Conservation (phyloP, 2,888 invertebrate genomes). For the Eupithecia subumbrata region DNA sequence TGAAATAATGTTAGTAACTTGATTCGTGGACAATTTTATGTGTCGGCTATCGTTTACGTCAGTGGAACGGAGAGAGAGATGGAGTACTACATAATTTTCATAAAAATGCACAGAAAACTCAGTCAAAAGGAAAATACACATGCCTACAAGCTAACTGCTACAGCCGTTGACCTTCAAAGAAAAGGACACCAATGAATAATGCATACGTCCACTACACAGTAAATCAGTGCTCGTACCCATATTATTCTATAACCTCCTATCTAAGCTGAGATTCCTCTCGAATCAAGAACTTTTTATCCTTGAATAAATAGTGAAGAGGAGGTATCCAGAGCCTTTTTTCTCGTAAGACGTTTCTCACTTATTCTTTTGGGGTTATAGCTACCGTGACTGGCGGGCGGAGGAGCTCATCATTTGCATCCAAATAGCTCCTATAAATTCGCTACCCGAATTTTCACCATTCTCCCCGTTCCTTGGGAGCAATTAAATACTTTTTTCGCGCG, state of each 20-base stretch:
- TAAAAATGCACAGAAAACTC: slow-evolving; percentile 9
- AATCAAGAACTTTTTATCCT: slow-evolving; percentile 14
- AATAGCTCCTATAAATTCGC: slow-evolving; percentile 83
- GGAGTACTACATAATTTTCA: slow-evolving; percentile 5
- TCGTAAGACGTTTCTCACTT: slow-evolving; percentile 79
- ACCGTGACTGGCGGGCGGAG: slow-evolving; percentile 69
- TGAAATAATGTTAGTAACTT: background rate
- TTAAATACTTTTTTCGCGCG: slow-evolving; percentile 79
- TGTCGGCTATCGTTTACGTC: background rate
- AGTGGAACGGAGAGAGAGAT: background rate
- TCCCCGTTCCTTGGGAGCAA: slow-evolving; percentile 79
- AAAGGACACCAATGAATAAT: slow-evolving; percentile 38
- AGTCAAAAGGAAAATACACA: slow-evolving; percentile 24
- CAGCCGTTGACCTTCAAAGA: slow-evolving; percentile 35
- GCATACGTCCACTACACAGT: slow-evolving; percentile 38
- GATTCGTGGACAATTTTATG: background rate
- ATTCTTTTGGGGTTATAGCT: slow-evolving; percentile 75
- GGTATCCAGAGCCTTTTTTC: slow-evolving; percentile 67
- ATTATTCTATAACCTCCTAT: slow-evolving; percentile 53
- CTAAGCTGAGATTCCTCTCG: slow-evolving; percentile 57
- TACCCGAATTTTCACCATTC: slow-evolving; percentile 82
- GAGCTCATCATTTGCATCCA: slow-evolving; percentile 83
- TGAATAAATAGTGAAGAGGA: slow-evolving; percentile 71
- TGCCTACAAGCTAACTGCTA: slow-evolving; percentile 15
- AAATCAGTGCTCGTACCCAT: slow-evolving; percentile 49